Percentiles rank a stretch among this genome's conserved stretches.
phyloP scores from a whole-genome alignment of 2,797 vertebrate species.

The Cebuella pygmaea region DNA sequence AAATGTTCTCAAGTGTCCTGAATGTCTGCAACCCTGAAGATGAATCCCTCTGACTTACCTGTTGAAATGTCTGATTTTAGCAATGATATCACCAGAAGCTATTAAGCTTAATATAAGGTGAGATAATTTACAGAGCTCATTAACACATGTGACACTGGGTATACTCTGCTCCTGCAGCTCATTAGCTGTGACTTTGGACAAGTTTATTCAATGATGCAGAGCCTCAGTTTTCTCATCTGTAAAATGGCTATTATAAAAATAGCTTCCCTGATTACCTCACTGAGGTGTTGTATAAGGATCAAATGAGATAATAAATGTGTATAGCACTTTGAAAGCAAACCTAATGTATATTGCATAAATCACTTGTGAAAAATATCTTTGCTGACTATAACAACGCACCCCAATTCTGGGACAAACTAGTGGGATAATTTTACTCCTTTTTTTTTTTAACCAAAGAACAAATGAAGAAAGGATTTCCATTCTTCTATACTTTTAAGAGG shows the following conservation, averaged over 20 bases:
- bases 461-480: background rate
- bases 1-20: constrained; percentile 24
- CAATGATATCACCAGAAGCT: constrained; percentile 71
- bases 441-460: background rate
- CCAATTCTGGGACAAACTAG: background rate
- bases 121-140: constrained; percentile 70
- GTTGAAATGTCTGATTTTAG: constrained; percentile 61
- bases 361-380: constrained; percentile 24
- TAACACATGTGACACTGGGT: constrained; percentile 52
- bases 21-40: background rate
- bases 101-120: constrained; percentile 69
- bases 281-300: constrained; percentile 54
- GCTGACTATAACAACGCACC: background rate
- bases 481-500: background rate
- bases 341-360: background rate
- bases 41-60: constrained; percentile 23
- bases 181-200: constrained; percentile 61
- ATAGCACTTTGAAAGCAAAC: constrained; percentile 25
- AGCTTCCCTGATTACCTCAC: constrained; percentile 65
- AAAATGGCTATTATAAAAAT: constrained; percentile 60
- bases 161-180: constrained; percentile 15
- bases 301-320: constrained; percentile 60
- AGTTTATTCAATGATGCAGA: background rate
- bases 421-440: background rate
- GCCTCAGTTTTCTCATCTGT: constrained; percentile 69